Conservation (phyloP, 2,888 invertebrate species). For the Microctonus hyperodae region DNA sequence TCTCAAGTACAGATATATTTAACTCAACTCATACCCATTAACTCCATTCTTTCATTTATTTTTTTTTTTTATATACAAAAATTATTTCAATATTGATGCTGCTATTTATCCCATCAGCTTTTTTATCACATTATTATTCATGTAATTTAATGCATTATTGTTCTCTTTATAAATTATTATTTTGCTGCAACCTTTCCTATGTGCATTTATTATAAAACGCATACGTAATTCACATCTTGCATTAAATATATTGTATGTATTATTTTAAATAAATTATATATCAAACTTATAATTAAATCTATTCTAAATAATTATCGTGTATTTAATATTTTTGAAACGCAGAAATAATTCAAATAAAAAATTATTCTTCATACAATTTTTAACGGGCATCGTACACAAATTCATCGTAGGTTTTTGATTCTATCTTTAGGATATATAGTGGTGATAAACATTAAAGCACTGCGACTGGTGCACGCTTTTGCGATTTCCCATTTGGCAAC, state of each 20-base stretch:
- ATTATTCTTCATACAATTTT: conserved; percentile 19
- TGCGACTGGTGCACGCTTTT: not conserved
- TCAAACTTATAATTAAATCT: too few species aligned
- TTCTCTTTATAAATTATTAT: not conserved
- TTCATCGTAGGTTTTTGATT: conserved; percentile 12
- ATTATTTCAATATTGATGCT: not conserved
- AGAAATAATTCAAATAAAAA: not conserved
- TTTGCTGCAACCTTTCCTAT: too few species aligned
- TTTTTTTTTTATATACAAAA: not conserved
- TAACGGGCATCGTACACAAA: not conserved
- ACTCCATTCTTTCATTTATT: not conserved
- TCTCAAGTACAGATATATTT: too few species aligned
- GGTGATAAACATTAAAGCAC: not conserved
- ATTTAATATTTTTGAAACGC: not conserved
- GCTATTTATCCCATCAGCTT: not conserved
- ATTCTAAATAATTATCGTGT: not conserved
- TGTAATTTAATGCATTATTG: not conserved
- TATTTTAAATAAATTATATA: too few species aligned
- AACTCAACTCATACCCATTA: too few species aligned
- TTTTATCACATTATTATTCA: not conserved
- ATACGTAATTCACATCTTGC: too few species aligned
- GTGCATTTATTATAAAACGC: too few species aligned
- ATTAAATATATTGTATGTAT: too few species aligned
- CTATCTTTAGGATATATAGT: conserved; percentile 21
- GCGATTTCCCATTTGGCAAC: not conserved